phyloP scores from a whole-genome alignment of 2,888 invertebrate genomes.

The Orchesella flavescens region DNA sequence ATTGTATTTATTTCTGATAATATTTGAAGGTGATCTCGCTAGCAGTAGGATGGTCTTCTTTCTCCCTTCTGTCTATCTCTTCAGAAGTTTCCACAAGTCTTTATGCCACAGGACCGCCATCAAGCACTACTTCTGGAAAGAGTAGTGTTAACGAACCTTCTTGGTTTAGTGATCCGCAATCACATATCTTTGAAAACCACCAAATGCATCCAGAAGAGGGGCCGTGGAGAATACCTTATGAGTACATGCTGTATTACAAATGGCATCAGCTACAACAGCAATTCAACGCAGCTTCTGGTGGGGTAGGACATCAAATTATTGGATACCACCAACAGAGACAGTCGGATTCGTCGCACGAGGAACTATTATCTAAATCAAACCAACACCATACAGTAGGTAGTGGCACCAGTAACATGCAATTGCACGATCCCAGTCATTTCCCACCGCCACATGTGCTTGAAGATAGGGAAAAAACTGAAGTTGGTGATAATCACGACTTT shows the following conservation, averaged over 20 bases:
- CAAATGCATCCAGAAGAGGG: neutral
- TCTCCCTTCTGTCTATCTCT: slow-evolving; percentile 67
- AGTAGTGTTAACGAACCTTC: no score
- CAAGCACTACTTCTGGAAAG: no score
- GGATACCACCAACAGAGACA: slow-evolving; percentile 5
- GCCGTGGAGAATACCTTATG: slow-evolving; percentile 56
- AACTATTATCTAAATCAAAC: neutral
- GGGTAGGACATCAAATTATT: slow-evolving; percentile 20
- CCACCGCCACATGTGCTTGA: neutral
- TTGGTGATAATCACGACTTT: slow-evolving; percentile 31
- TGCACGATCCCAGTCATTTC: neutral
- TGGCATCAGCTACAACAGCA: slow-evolving; percentile 55
- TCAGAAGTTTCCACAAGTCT: slow-evolving; percentile 55
- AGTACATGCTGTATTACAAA: slow-evolving; percentile 54
- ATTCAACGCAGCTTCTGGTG: neutral
- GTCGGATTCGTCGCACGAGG: neutral
- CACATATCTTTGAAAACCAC: neutral
- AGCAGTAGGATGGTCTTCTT: slow-evolving; percentile 62
- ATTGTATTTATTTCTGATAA: neutral
- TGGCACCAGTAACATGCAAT: neutral
- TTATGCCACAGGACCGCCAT: neutral
- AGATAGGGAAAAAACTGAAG: neutral
- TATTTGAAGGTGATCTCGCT: slow-evolving; percentile 61
- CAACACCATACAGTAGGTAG: neutral
- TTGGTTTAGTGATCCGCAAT: no score